Base-by-base conservation (phyloP, 2,113 vertebrate genomes). In the Neotoma lepida region DNA sequence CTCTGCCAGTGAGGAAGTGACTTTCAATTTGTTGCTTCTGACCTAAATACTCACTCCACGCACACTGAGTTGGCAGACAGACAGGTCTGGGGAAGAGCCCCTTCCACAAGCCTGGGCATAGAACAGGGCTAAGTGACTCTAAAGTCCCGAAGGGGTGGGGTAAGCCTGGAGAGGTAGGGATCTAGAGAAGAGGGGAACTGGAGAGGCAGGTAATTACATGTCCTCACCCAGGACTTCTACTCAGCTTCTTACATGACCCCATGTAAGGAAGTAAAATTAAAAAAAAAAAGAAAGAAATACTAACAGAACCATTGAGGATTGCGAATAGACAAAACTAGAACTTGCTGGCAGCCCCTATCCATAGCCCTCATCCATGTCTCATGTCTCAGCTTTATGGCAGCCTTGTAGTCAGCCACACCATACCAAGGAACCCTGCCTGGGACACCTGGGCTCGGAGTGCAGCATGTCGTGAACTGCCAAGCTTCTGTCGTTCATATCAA, bases 101-200 rank as follows among this genome's bases (percentile, higher is more conserved):
- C 7, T 51, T 64, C 22, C 0, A 49, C 3, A 9, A 2, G 2
- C 35, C 35, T 6, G 0, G 9, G 41, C 15, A 15, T 9, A 33
- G 1, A 7, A 28, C 6, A 28, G 17, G 22, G 2, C n/a, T 28
- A 20, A 0, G 33, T 0, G 41, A 26, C 30, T 6, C 46, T 8
- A 0, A 15, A 6, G 30, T 61, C n/a, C 70, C n/a, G 26, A 7
- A 64, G 0, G 10, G 33, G 2, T 12, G 30, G 6, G 35, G 35
- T 0, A 2, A 13, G 14, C 6, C 5, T 9, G 14, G n/a, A 15
- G 44, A 18, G 46, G 6, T 13, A 26, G 8, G 26, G 33, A 17
- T 35, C 12, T 22, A 2, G 44, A 89, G 78, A 70, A 24, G 33
- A 39, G 13, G 9, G 56, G 22, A 84, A n/a, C 9, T 33, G 39